Conservation (phyloP, 2,888 invertebrate species). For the Neuroscelio doddi region DNA sequence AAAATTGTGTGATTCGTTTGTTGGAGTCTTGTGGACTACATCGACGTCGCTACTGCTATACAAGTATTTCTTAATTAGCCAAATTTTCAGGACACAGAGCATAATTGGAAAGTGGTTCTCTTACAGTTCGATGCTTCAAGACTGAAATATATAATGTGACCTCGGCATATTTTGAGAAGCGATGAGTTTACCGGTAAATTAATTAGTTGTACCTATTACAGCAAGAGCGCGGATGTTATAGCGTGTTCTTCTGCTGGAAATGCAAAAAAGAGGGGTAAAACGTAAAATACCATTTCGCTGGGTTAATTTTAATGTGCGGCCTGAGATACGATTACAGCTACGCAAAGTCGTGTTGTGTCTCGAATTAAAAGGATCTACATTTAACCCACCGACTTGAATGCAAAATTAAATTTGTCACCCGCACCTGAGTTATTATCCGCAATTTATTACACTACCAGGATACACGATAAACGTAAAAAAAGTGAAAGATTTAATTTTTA, state of each 20-base stretch:
- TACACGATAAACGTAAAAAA: conserved; percentile 24
- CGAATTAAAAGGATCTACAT: conserved; percentile 36
- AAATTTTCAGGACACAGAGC: conserved; percentile 42
- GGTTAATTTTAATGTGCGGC: conserved; percentile 33
- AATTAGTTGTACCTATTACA: conserved; percentile 44
- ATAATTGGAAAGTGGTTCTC: conserved; percentile 33
- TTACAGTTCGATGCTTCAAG: conserved; percentile 29
- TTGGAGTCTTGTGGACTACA: conserved; percentile 10
- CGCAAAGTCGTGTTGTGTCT: conserved; percentile 27
- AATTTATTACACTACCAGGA: conserved; percentile 28
- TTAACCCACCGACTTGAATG: conserved; percentile 32
- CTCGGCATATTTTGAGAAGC: conserved; percentile 32
- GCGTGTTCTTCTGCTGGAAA: conserved; percentile 16
- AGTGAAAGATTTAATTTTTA: conserved; percentile 21
- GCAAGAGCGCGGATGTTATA: conserved; percentile 27
- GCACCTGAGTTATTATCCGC: conserved; percentile 33
- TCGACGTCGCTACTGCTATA: conserved; percentile 14
- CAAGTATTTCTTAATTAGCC: conserved; percentile 48
- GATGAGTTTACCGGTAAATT: conserved; percentile 45
- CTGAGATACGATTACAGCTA: conserved; percentile 28
- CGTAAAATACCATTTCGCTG: conserved; percentile 29
- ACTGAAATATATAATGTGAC: conserved; percentile 29
- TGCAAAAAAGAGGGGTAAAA: conserved; percentile 24
- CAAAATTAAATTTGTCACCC: conserved; percentile 34
- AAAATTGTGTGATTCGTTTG: conserved; percentile 3